A percentile compares a stretch with the other conserved stretches of the same genome.
These are phyloP conservation scores for Drosophila birchii DNA, from an alignment of 2,888 invertebrate species.

Conservation along the genomic window DNA sequence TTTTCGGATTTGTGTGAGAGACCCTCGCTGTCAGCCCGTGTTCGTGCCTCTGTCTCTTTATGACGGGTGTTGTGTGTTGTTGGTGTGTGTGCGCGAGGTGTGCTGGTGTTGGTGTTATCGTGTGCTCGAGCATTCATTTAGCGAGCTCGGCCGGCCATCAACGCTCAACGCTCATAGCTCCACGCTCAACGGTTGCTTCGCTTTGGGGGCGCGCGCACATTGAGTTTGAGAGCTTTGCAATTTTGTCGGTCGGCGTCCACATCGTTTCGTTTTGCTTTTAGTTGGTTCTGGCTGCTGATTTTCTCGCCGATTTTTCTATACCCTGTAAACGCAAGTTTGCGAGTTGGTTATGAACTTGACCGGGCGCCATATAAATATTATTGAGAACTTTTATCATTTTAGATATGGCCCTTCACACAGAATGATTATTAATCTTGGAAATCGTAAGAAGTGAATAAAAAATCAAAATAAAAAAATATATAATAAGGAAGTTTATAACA, in stretches of 20 bases:
- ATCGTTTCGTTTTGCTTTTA: slow-evolving; percentile 37
- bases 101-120: slow-evolving; percentile 43
- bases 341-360: not conserved
- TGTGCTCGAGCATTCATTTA: slow-evolving; percentile 79
- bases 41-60: slow-evolving; percentile 13
- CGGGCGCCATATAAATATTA: no score
- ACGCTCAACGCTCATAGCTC: slow-evolving; percentile 12
- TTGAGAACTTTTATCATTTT: no score
- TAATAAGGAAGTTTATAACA: no score
- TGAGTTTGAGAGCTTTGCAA: slow-evolving; percentile 71
- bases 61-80: slow-evolving; percentile 12
- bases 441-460: not conserved
- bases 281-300: slow-evolving; percentile 28
- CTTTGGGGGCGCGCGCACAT: slow-evolving; percentile 52
- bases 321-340: not conserved
- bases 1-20: slow-evolving; percentile 74
- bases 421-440: no score
- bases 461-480: no score
- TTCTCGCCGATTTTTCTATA: slow-evolving; percentile 24
- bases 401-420: no score
- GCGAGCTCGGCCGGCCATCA: slow-evolving; percentile 56
- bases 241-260: slow-evolving; percentile 63
- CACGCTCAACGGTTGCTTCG: slow-evolving; percentile 30
- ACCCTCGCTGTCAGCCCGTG: slow-evolving; percentile 43
- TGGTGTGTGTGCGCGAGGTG: slow-evolving; percentile 13